phyloP scores from a whole-genome alignment of 2,888 invertebrate genomes.

The Hyposoter dolosus region DNA sequence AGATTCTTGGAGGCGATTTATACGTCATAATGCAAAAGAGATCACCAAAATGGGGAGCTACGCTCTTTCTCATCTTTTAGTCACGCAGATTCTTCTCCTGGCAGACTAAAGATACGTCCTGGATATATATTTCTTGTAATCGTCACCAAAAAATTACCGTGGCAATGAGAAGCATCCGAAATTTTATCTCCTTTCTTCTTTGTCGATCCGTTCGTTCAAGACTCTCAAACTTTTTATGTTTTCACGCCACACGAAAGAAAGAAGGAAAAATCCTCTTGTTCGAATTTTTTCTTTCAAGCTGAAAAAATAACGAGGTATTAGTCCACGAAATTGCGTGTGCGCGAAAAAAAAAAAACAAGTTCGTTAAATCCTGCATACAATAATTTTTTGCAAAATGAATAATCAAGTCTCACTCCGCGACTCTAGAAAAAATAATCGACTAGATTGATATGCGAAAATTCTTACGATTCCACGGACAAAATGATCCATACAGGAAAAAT shows the following conservation, averaged over 20 bases:
- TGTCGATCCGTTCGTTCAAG: background rate
- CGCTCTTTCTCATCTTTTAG: conserved; percentile 2
- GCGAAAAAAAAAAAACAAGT: background rate
- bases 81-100: background rate
- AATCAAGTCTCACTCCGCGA: no score
- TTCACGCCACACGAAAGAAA: background rate
- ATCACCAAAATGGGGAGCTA: conserved; percentile 21
- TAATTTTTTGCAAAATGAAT: no score
- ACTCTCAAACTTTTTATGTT: conserved; percentile 28
- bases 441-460: background rate
- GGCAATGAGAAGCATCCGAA: conserved; percentile 36
- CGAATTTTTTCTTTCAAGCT: background rate
- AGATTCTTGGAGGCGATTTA: conserved; percentile 65
- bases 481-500: background rate
- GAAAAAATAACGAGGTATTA: background rate
- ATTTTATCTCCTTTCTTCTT: conserved; percentile 44
- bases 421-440: no score
- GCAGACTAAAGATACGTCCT: background rate
- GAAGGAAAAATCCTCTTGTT: conserved; percentile 25
- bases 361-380: no score
- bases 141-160: conserved; percentile 57
- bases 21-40: conserved; percentile 54
- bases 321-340: background rate
- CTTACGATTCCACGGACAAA: background rate
- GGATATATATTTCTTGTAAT: background rate